These are phyloP conservation scores for Poeciliopsis paucimaculata DNA, from an alignment of 2,797 vertebrate genomes.

Conservation along the genomic window DNA sequence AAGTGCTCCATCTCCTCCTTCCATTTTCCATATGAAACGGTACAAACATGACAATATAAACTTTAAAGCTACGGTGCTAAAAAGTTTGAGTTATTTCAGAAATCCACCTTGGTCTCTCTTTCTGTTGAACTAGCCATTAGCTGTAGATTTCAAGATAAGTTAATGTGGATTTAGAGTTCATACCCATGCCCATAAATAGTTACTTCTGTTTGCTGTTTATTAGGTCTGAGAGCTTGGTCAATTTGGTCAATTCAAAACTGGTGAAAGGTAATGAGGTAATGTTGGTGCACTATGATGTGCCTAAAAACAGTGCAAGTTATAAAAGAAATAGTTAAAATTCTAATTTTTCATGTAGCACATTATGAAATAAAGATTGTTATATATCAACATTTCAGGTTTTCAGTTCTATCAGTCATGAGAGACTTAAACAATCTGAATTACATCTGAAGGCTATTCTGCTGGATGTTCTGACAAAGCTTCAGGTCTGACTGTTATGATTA, in stretches of 20 bases:
- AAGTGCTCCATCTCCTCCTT: background rate
- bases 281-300: background rate
- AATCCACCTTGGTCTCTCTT: background rate
- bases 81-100: background rate
- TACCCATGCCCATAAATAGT: background rate
- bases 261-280: background rate
- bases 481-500: constrained; percentile 1
- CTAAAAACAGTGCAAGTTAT: background rate
- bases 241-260: background rate
- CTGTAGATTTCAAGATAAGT: background rate
- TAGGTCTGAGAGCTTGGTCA: background rate
- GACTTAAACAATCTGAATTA: too few species aligned
- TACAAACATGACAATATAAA: background rate
- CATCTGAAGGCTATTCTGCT: background rate
- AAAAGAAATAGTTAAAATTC: background rate
- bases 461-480: background rate
- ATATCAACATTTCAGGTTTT: background rate
- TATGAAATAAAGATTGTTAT: background rate
- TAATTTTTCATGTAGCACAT: background rate
- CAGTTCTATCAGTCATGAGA: background rate
- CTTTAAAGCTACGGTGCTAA: background rate
- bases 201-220: background rate
- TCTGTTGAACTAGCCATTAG: background rate
- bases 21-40: background rate
- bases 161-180: background rate